Evolutionary conservation across 2,797 vertebrate genomes (phyloP), one percentile per base, ranked within the genome.

Genomic region (Thripadectes ignobilis): DNA sequence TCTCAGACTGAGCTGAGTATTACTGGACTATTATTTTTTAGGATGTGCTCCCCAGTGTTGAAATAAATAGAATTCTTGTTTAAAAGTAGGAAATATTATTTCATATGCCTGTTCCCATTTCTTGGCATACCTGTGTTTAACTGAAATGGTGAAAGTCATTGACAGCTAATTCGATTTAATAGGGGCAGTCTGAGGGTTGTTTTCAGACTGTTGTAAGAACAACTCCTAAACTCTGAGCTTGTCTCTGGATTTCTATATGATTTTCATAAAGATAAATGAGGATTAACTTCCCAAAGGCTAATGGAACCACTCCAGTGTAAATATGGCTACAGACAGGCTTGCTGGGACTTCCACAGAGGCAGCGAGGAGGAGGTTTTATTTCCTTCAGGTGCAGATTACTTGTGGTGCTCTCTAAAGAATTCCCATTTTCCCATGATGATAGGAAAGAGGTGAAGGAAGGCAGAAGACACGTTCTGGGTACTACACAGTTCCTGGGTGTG

Each of bases 361-460:
- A 4, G 6, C 3, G n/a, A 49, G 29, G n/a, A 49, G 29, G 46
- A 41, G 4, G 5, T 3, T 12, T 67, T 22, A 3, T 75, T 67
- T 67, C 26, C 54, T 68, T 36, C 43, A 78, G 45, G 7, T 67
- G 55, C 39, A 39, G 41, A 23, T 75, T 27, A 16, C 8, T 38
- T 21, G 10, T 0, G 0, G 4, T 38, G 8, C 34, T 7, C 41
- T 36, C 14, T 10, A 6, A 26, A 54, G 66, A 52, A 32, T 61
- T 39, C 8, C 16, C 4, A 0, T 30, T 71, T 57, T 21, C 18
- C 41, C 6, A 0, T 34, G 59, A 10, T 38, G 65, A 5, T 29
- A 15, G 52, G 63, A n/a, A 11, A 30, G 71, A 61, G 45, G 11
- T 26, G 76, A 43, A 45, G 43, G 46, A 59, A 19, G 45, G 71